A percentile compares a stretch with the other conserved stretches of the same genome.
phyloP scores from a whole-genome alignment of 2,113 vertebrate genomes.

The Eubucco bourcierii region DNA sequence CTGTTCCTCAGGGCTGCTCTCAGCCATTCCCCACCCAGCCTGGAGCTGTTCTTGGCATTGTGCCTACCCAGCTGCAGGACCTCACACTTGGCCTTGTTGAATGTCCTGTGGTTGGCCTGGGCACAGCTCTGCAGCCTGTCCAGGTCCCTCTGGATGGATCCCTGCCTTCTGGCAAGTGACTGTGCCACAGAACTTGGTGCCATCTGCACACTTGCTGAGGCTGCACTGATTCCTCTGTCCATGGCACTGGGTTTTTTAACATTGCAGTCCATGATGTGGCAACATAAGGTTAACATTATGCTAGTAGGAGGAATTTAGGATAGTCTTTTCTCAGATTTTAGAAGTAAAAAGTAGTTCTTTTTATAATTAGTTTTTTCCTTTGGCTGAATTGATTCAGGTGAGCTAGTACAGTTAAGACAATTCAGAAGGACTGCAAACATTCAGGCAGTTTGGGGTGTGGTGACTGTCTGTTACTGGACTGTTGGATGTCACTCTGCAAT shows the following conservation, averaged over 20 bases:
- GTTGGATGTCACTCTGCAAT: neutral
- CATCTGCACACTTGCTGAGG: too few species aligned
- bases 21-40: too few species aligned
- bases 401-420: neutral
- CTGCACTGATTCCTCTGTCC: too few species aligned
- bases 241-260: conserved; percentile 27
- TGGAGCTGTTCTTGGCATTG: too few species aligned
- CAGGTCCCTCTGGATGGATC: too few species aligned
- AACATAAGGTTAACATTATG: neutral
- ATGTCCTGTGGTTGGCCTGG: too few species aligned
- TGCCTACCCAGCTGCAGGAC: too few species aligned
- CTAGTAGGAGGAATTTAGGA: neutral
- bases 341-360: neutral
- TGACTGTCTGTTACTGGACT: neutral
- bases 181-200: too few species aligned
- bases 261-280: neutral
- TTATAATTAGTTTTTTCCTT: neutral
- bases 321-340: neutral
- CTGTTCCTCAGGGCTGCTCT: too few species aligned
- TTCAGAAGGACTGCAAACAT: neutral
- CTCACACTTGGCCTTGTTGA: too few species aligned
- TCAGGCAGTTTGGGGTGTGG: neutral
- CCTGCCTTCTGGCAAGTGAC: too few species aligned
- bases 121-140: too few species aligned
- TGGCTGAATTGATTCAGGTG: neutral